Percentiles rank a stretch among this genome's conserved stretches.
These are phyloP conservation scores for Crotalus viridis DNA, from an alignment of 2,113 vertebrate genomes.

Conservation along the genomic window DNA sequence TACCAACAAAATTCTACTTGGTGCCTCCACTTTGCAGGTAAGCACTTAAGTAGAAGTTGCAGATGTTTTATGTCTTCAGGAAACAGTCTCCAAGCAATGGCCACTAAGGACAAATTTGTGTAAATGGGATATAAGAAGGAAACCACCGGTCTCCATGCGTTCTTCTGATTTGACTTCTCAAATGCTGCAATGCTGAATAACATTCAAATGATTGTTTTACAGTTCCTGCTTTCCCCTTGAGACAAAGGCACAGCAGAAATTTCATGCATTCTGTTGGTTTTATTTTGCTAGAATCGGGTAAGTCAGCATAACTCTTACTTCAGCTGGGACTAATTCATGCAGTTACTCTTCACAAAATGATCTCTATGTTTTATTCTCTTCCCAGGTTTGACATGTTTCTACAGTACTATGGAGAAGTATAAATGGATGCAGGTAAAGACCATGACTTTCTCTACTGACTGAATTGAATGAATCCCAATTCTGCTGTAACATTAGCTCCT, in stretches of 20 bases:
- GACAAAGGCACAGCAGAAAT: slow-evolving; percentile 47
- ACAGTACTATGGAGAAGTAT: neutral
- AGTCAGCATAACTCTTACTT: slow-evolving; percentile 47
- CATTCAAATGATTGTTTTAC: slow-evolving; percentile 51
- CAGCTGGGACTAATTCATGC: slow-evolving; percentile 45
- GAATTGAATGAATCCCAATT: neutral
- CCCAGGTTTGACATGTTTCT: neutral
- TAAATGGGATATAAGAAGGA: slow-evolving; percentile 41
- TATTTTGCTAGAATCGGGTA: slow-evolving; percentile 53
- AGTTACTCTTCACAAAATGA: slow-evolving; percentile 40
- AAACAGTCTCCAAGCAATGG: slow-evolving; percentile 36
- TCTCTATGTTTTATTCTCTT: neutral
- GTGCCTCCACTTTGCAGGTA: slow-evolving; percentile 14
- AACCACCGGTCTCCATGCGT: slow-evolving; percentile 47
- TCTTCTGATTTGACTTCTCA: slow-evolving; percentile 44
- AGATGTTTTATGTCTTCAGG: slow-evolving; percentile 13
- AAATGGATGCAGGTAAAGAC: neutral
- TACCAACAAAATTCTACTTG: slow-evolving; percentile 14
- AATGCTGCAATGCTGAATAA: slow-evolving; percentile 47
- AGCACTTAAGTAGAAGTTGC: slow-evolving; percentile 32
- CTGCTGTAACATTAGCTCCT: neutral
- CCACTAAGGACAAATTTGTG: slow-evolving; percentile 47
- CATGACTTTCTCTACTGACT: neutral
- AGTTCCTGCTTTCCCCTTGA: slow-evolving; percentile 47
- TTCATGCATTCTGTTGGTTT: slow-evolving; percentile 54